Percentiles rank a stretch among this genome's conserved stretches.
phyloP scores from a whole-genome alignment of 2,797 vertebrate species.

The Triplophysa yarkandensis region DNA sequence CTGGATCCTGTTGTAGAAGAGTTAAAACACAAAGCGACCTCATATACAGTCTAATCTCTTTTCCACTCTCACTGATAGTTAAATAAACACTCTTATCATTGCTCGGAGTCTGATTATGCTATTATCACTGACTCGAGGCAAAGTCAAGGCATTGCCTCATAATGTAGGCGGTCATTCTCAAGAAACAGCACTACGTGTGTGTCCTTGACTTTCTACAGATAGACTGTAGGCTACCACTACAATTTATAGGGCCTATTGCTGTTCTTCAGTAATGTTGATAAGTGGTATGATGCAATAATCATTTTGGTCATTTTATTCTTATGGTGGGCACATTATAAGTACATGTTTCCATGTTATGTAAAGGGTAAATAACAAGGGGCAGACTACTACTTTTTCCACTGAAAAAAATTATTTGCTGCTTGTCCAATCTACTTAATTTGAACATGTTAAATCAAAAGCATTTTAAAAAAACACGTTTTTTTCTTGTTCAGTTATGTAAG shows the following conservation, averaged over 20 bases:
- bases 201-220: not conserved
- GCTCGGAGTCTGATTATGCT: slow-evolving; percentile 17
- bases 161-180: slow-evolving; percentile 15
- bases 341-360: too few relatives aligned
- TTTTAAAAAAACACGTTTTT: too few relatives aligned
- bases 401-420: too few relatives aligned
- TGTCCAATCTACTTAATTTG: too few relatives aligned
- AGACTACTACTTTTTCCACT: too few relatives aligned
- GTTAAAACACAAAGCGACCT: slow-evolving; percentile 28
- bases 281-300: not conserved
- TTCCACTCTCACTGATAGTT: slow-evolving; percentile 32
- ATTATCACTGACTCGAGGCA: not conserved
- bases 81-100: slow-evolving; percentile 24
- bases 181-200: not conserved
- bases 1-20: slow-evolving; percentile 1
- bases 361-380: too few relatives aligned
- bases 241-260: not conserved
- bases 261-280: not conserved
- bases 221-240: not conserved
- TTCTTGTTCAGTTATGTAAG: too few relatives aligned
- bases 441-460: too few relatives aligned
- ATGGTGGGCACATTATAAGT: too few relatives aligned
- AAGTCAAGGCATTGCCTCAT: slow-evolving; percentile 27
- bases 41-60: slow-evolving; percentile 5
- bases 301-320: too few relatives aligned